Evolutionary conservation across 2,113 vertebrate genomes (phyloP), one percentile per base, ranked within the genome.

Genomic region (Willisornis vidua): DNA sequence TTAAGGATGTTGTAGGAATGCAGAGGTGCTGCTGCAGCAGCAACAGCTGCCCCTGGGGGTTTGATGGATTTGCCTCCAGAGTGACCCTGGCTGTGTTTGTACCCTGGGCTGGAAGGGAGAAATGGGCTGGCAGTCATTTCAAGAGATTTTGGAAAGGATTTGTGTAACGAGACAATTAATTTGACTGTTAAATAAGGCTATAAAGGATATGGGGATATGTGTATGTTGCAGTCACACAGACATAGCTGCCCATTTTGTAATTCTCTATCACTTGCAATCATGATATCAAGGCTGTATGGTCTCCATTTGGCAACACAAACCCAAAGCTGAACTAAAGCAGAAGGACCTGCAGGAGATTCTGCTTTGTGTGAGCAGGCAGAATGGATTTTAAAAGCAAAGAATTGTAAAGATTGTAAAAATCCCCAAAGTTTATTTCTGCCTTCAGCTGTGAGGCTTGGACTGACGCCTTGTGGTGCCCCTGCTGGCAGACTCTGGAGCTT

Each of bases 251-350:
- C 3, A 0, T 6, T 48, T 70, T 67, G 62, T 45, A 49, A 35
- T 63, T 41, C n/a, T 87, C 37, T 33, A 0, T 78, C 62, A 16
- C 10, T 68, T 73, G 31, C 9, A 54, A 0, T 49, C 26, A 1
- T 28, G 48, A 3, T 25, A 41, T 35, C 19, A 19, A 72, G 70
- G n/a, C 18, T 19, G 4, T 12, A 9, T 18, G 28, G 39, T 71
- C 70, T 85, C 46, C 39, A 13, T 87, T 48, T 68, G 26, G 23
- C 51, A 66, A 19, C 46, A 48, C 26, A 68, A 67, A 85, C 37
- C 7, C 13, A 15, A 73, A 83, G 37, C 25, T 73, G 31, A 23
- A 54, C 48, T 37, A 19, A 66, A 62, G 43, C 43, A 59, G 28
- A 75, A 87, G 23, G 52, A 29, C 33, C 39, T 1, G 1, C 58